Percentiles rank a stretch among this genome's conserved stretches.
Evolutionary conservation across 2,888 invertebrate species (phyloP).

Genomic region (Hemaris fuciformis): DNA sequence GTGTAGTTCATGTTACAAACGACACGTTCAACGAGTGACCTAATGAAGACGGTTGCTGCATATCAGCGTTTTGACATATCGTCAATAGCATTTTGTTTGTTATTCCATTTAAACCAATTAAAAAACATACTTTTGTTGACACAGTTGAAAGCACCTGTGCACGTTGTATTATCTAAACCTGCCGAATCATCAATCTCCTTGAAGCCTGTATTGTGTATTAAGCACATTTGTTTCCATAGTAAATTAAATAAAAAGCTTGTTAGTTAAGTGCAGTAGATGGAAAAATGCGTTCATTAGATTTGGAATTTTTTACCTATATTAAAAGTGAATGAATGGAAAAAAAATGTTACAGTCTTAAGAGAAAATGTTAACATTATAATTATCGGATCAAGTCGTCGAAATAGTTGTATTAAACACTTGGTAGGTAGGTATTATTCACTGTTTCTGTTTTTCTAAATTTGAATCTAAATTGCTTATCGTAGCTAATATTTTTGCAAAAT

Average conservation of each 20-base stretch:
- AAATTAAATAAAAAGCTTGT: background rate
- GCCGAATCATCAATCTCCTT: background rate
- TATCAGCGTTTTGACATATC: constrained; percentile 60
- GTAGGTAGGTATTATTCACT: no score
- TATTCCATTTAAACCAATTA: background rate
- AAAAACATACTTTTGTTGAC: background rate
- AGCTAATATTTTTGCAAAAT: no score
- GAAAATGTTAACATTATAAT: no score
- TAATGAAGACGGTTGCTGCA: constrained; percentile 52
- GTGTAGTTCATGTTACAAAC: constrained; percentile 55
- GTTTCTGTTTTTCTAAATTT: no score
- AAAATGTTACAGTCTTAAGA: no score
- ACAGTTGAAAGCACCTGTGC: background rate
- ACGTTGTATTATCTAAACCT: background rate
- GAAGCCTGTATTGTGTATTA: background rate
- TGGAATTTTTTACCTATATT: background rate
- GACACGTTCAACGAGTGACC: constrained; percentile 57
- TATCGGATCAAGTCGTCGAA: no score
- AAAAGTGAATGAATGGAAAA: no score
- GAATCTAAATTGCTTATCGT: no score
- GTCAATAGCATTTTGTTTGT: constrained; percentile 47
- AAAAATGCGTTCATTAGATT: no score
- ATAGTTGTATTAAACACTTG: no score
- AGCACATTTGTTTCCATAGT: background rate
- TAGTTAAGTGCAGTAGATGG: no score